Percentiles rank a stretch among this genome's conserved stretches.
phyloP scores from a whole-genome alignment of 2,113 vertebrate species.

The Forbesichthys agassizii region DNA sequence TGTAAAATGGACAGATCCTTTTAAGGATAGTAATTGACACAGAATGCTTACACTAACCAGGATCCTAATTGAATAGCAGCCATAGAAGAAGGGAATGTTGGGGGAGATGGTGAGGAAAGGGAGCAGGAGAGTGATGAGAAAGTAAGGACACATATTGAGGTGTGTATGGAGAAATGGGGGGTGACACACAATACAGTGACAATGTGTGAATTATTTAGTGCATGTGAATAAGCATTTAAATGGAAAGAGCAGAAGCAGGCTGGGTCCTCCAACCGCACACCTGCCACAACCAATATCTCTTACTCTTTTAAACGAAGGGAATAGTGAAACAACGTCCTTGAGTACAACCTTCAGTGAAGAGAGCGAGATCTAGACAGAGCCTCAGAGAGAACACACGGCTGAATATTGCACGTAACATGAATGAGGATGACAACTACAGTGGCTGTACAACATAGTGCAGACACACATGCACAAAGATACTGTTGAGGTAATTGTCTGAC shows the following conservation, averaged over 20 bases:
- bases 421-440: neutral
- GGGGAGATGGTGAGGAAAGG: neutral
- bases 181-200: neutral
- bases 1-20: neutral
- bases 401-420: slow-evolving; percentile 27
- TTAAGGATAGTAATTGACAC: slow-evolving; percentile 1
- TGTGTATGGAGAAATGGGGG: neutral
- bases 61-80: slow-evolving; percentile 10
- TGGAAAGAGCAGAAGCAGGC: slow-evolving; percentile 12
- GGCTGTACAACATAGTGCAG: neutral
- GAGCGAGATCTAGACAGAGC: neutral
- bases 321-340: too few species aligned
- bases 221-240: slow-evolving; percentile 26
- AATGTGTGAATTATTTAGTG: slow-evolving; percentile 36
- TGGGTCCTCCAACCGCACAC: slow-evolving; percentile 13
- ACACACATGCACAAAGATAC: neutral
- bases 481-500: neutral
- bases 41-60: neutral
- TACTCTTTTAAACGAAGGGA: too few species aligned
- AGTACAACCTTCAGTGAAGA: neutral
- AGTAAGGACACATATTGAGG: neutral
- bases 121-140: too few species aligned
- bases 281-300: slow-evolving; percentile 1
- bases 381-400: neutral
- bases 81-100: neutral